Evolutionary conservation across 2,888 invertebrate species (phyloP).

Genomic region (Pteria penguin): DNA sequence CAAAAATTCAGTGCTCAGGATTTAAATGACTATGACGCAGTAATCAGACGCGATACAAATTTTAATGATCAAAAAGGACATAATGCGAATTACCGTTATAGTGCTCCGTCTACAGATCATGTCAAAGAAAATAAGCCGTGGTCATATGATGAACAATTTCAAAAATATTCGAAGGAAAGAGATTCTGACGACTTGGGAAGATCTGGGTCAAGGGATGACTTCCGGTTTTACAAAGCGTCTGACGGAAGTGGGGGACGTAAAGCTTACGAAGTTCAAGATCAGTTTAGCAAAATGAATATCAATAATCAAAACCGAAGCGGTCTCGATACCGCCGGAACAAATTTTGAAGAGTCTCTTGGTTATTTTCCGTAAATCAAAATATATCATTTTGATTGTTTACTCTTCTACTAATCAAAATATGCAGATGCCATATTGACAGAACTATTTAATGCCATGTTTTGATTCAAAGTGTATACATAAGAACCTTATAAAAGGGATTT

Average conservation of each 20-base stretch:
- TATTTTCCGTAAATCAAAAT: too few species aligned
- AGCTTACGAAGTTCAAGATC: conserved; percentile 10
- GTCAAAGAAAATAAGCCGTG: conserved; percentile 25
- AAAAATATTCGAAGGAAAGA: conserved; percentile 34
- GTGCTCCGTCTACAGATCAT: conserved; percentile 19
- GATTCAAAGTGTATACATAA: too few species aligned
- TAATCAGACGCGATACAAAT: conserved; percentile 10
- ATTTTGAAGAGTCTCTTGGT: conserved; percentile 71
- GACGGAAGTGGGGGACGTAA: conserved; percentile 16
- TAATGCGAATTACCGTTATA: conserved; percentile 10
- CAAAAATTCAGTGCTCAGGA: neutral
- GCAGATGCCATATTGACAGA: too few species aligned
- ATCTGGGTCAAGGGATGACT: neutral
- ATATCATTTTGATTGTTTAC: too few species aligned
- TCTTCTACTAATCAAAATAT: too few species aligned
- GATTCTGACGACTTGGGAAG: neutral
- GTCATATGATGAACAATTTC: conserved; percentile 42
- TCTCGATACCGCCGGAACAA: conserved; percentile 39
- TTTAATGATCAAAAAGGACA: conserved; percentile 3
- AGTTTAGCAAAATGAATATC: conserved; percentile 26
- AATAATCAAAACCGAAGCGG: conserved; percentile 11
- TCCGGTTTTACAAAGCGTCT: conserved; percentile 4
- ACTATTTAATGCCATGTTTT: too few species aligned
- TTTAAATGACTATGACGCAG: conserved; percentile 7
- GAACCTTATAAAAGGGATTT: too few species aligned